Percentiles rank a stretch among this genome's conserved stretches.
These are phyloP conservation scores for Argyresthia albistria DNA, from an alignment of 2,888 invertebrate genomes.

Conservation along the genomic window DNA sequence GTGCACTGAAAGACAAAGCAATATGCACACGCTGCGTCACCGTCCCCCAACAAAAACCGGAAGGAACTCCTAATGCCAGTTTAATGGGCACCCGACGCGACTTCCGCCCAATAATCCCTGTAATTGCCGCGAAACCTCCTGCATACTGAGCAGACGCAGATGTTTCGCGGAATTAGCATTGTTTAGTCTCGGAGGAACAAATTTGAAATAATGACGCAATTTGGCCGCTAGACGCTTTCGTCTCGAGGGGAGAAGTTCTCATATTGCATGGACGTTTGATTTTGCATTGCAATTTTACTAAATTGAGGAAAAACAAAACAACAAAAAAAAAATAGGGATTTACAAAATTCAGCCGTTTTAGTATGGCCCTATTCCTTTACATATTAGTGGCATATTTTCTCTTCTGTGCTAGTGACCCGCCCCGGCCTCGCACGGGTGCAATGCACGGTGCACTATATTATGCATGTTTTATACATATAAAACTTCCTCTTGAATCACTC, in stretches of 20 bases:
- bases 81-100: conserved; percentile 47
- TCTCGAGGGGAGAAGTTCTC: no score
- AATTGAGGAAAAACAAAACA: background rate
- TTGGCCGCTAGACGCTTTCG: conserved; percentile 11
- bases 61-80: conserved; percentile 49
- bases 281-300: no score
- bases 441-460: no score
- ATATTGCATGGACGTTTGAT: no score
- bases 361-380: no score
- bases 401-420: no score
- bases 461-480: no score
- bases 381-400: no score
- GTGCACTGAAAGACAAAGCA: no score
- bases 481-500: no score
- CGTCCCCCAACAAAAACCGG: conserved; percentile 35
- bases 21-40: conserved; percentile 13
- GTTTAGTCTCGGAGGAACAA: conserved; percentile 35
- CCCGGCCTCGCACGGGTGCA: no score
- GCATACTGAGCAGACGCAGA: conserved; percentile 51
- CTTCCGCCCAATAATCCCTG: conserved; percentile 46
- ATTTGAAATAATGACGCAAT: conserved; percentile 45
- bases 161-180: conserved; percentile 49
- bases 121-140: conserved; percentile 44
- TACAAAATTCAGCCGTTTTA: no score
- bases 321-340: background rate